phyloP scores from a whole-genome alignment of 1,140 invertebrate species.

The Pseudomyrmex sp. region DNA sequence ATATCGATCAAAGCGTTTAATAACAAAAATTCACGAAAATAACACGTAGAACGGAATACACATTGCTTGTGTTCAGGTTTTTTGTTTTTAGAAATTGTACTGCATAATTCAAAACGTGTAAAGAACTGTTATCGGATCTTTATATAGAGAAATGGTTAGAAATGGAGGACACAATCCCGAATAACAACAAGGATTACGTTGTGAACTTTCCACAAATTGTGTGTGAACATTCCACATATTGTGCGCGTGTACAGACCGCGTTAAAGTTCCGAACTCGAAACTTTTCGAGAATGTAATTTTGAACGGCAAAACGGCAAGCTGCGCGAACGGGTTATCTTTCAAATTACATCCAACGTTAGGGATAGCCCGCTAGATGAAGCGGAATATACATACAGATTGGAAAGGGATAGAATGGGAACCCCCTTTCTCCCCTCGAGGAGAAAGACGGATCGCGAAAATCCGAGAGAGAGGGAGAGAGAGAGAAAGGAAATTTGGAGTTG shows the following conservation, averaged over 20 bases:
- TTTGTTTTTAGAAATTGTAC: not conserved
- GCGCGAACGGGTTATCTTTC: conserved; percentile 56
- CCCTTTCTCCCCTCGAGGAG: not conserved
- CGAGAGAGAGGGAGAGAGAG: conserved; percentile 43
- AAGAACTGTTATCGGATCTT: not conserved
- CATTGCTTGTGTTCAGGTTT: not conserved
- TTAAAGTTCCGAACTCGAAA: conserved; percentile 39
- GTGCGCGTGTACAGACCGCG: conserved; percentile 20
- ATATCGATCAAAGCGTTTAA: not conserved
- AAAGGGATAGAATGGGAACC: conserved; percentile 29
- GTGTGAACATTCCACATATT: conserved; percentile 21
- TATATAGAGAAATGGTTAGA: not conserved
- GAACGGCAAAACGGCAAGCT: conserved; percentile 43
- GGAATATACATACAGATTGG: conserved; percentile 58
- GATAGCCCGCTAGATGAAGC: conserved; percentile 65
- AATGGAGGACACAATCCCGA: not conserved
- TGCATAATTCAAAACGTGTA: not conserved
- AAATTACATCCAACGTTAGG: conserved; percentile 73
- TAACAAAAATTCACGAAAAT: not conserved
- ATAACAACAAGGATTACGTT: conserved; percentile 4
- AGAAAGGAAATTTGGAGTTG: conserved; percentile 56
- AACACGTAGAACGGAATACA: not conserved
- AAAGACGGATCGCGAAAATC: conserved; percentile 2
- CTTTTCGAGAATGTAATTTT: conserved; percentile 42
- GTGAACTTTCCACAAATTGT: conserved; percentile 39